Percentiles rank a stretch among this genome's conserved stretches.
These are phyloP conservation scores for Meda fulgida DNA, from an alignment of 2,797 vertebrate species.

Conservation along the genomic window DNA sequence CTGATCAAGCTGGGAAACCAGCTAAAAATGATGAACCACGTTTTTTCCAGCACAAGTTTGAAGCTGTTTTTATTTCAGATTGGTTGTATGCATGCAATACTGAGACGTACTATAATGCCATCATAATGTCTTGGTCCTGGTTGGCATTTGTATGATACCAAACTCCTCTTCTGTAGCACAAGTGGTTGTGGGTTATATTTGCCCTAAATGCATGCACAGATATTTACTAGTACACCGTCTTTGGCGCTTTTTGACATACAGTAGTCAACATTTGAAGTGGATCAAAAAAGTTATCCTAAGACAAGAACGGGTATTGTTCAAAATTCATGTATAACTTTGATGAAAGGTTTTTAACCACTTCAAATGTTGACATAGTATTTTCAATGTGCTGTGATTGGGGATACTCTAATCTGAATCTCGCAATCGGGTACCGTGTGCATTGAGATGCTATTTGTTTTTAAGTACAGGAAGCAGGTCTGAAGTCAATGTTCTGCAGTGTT, in stretches of 20 bases:
- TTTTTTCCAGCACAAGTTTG: not conserved
- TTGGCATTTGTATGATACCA: not conserved
- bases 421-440: not conserved
- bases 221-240: not conserved
- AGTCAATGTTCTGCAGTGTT: constrained; percentile 9
- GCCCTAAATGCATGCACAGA: not conserved
- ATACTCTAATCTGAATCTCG: not conserved
- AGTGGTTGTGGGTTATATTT: not conserved
- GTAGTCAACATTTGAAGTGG: too few relatives aligned
- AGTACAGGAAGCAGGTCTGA: not conserved
- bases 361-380: not conserved
- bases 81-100: not conserved
- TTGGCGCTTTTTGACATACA: not conserved
- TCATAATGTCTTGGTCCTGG: not conserved
- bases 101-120: not conserved
- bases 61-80: not conserved
- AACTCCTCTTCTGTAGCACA: not conserved
- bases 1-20: not conserved
- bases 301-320: too few relatives aligned
- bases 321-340: too few relatives aligned
- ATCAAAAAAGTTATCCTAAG: too few relatives aligned
- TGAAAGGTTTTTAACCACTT: too few relatives aligned
- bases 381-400: not conserved
- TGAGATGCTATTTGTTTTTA: not conserved
- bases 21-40: not conserved